Evolutionary conservation across 2,888 invertebrate species (phyloP), one percentile per base, ranked within the genome.

Genomic region (Lysandra bellargus): DNA sequence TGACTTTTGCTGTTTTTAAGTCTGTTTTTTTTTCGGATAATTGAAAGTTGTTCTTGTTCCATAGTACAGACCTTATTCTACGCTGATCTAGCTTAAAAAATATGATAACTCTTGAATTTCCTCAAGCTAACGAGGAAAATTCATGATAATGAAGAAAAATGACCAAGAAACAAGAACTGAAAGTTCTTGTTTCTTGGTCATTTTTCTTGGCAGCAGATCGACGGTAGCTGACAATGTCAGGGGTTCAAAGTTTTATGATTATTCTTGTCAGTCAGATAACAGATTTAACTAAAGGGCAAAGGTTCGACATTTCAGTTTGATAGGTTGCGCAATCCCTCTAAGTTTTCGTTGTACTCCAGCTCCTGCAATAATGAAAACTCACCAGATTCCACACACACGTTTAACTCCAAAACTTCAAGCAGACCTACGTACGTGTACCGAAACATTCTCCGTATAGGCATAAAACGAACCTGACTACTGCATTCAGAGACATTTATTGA

Each of bases 171-270:
- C n/a, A n/a, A n/a, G n/a, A n/a, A n/a, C n/a, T n/a, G n/a, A n/a
- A n/a, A 61, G 61, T 61, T 64, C 64, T 69, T 37, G 33, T 69
- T 69, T 69, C 14, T 69, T 69, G 30, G 64, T 69, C 33, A 69
- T 69, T 69, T 69, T 69, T 37, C 33, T 69, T 69, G 37, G 69
- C 69, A 69, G 64, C 64, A 64, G 30, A 64, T 23, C 69, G 33
- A 37, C 14, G 69, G 14, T 12, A 69, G 69, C 33, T 64, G 1
- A 30, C 64, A 64, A 30, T 64, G 30, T 64, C 64, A 64, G 61
- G 61, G 61, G 30, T 30, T 69, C 33, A 37, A 64, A 33, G 4
- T 5, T 69, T 69, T 69, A 69, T 23, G 1, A 37, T 69, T 33
- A 69, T 64, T 17, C 33, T 6, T 37, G 14, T 33, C 4, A 33